A percentile compares a stretch with the other conserved stretches of the same genome.
Evolutionary conservation across 1,140 invertebrate species (phyloP).

Genomic region (Aphelenchoides besseyi): DNA sequence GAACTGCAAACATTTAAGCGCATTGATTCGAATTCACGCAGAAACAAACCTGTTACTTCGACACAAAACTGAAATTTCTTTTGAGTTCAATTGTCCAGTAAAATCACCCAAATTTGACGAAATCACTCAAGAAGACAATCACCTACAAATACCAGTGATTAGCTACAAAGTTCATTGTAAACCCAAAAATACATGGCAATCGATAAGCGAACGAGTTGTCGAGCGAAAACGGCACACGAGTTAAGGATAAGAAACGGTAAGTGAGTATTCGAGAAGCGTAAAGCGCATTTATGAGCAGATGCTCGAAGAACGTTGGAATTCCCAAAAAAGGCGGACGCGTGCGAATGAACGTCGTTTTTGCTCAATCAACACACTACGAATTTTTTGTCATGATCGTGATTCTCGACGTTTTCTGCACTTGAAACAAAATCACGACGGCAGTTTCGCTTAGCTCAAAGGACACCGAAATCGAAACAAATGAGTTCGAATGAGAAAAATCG

Average conservation of each 20-base stretch:
- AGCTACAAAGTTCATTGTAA: neutral
- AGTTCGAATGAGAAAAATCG: neutral
- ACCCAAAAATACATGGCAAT: neutral
- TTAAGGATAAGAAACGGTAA: neutral
- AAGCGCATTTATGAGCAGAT: neutral
- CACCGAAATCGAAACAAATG: neutral
- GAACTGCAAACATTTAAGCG: neutral
- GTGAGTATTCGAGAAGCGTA: neutral
- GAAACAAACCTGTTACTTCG: no score
- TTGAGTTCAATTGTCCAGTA: neutral
- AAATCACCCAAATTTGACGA: neutral
- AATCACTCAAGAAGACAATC: no score
- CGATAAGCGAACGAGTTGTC: neutral
- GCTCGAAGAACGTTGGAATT: neutral
- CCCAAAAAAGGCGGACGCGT: neutral
- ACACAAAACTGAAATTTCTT: conserved; percentile 2
- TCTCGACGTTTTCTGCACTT: neutral
- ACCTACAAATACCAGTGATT: no score
- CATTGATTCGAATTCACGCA: no score
- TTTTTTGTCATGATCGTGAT: neutral
- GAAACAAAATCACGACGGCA: no score
- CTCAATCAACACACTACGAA: neutral
- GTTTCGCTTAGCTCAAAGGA: neutral
- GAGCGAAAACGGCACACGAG: neutral
- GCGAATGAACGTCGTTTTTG: neutral